Evolutionary conservation across 2,888 invertebrate genomes (phyloP), one percentile per base, ranked within the genome.

Genomic region (Cheilosia impressa): DNA sequence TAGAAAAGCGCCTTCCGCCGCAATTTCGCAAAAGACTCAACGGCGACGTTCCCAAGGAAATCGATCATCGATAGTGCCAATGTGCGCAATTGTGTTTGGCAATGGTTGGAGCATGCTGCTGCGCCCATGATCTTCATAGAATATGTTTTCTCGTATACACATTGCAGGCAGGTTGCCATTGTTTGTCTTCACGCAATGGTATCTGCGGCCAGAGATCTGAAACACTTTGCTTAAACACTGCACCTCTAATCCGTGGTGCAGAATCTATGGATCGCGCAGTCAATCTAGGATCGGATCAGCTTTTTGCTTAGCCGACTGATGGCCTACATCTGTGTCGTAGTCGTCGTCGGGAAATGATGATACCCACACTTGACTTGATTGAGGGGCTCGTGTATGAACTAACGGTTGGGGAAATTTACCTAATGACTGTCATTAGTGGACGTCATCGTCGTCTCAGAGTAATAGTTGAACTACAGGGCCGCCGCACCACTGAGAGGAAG

Each of bases 341-440:
- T 31, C 57, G 24, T n/a, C 57, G 57, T 58, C 31, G 31, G 52
- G 45, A 58, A 62, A 71, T 71, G 38, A 68, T 72, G 68, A 83
- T 83, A 79, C 79, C 79, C 68, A 73, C 83, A 79, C 72, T 78
- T 72, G 72, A 27, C 10, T 72, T 78, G 78, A 78, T 72, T 60
- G 77, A 41, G 45, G 17, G 68, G 66, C 60, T 75, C 47, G 55
- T 38, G 38, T 24, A 45, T 57, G 43, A 34, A 50, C 66, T 68
- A 69, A 69, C 71, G 66, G 57, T 68, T 45, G 66, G 50, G 53
- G 31, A 78, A 62, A 66, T 62, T 78, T 57, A 57, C 63, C 62
- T 83, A 78, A 83, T 83, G 83, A 83, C 83, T 73, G 73, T 83
- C 72, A 83, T 83, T 83, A 78, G 82, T 62, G 78, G 60, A 78